These are phyloP conservation scores for Caenorhabditis brenneri DNA, from an alignment of 1,140 invertebrate species.

Conservation along the genomic window DNA sequence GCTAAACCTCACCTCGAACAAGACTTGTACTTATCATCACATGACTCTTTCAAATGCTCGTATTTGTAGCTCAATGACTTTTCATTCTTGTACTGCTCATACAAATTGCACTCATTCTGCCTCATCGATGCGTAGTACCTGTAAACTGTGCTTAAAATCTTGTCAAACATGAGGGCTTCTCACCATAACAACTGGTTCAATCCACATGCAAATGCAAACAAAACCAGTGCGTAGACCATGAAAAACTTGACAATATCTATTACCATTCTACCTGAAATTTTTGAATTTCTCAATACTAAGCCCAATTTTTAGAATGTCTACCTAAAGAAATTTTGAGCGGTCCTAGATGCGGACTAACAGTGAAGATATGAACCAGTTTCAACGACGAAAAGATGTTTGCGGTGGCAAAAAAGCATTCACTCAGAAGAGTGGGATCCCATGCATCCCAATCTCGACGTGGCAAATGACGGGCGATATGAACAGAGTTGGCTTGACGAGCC, in stretches of 20 bases:
- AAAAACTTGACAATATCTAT: slow-evolving; percentile 92
- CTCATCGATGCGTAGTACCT: slow-evolving; percentile 34
- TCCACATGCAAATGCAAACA: slow-evolving; percentile 97
- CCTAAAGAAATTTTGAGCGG: slow-evolving; percentile 95
- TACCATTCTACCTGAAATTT: slow-evolving; percentile 80
- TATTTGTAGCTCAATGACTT: slow-evolving; percentile 72
- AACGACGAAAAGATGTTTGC: slow-evolving; percentile 93
- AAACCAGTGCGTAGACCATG: slow-evolving; percentile 86
- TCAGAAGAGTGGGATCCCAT: slow-evolving; percentile 89
- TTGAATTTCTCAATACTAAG: background rate
- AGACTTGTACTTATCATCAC: slow-evolving; percentile 80
- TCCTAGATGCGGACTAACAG: slow-evolving; percentile 94
- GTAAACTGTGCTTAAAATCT: slow-evolving; percentile 5
- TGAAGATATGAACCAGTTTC: slow-evolving; percentile 98
- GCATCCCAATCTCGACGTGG: slow-evolving; percentile 82
- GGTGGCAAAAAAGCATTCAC: slow-evolving; percentile 89
- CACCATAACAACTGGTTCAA: slow-evolving; percentile 93
- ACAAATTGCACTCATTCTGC: background rate
- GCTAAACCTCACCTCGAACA: slow-evolving; percentile 78
- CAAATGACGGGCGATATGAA: slow-evolving; percentile 80
- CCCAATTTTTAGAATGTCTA: slow-evolving; percentile 72
- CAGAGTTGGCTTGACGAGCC: slow-evolving; percentile 72
- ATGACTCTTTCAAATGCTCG: slow-evolving; percentile 80
- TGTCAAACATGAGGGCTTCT: slow-evolving; percentile 78
- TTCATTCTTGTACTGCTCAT: slow-evolving; percentile 45